A percentile compares a stretch with the other conserved stretches of the same genome.
Conservation (phyloP, 2,888 invertebrate species). For the Gari tellinella region DNA sequence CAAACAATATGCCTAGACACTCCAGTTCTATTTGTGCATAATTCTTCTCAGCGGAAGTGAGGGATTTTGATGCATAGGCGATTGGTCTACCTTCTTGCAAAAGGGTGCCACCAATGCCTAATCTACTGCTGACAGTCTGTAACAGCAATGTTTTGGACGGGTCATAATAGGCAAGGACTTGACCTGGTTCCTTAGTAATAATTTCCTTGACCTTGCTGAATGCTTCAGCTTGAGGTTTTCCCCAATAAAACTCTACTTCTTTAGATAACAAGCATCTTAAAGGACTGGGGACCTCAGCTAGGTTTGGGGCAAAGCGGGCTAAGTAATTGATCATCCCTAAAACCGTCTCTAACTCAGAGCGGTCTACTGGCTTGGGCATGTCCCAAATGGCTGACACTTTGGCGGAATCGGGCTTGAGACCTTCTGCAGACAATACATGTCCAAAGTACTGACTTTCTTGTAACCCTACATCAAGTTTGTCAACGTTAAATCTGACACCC, state of each 20-base stretch:
- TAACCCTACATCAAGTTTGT: constrained; percentile 28
- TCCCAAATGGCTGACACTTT: constrained; percentile 36
- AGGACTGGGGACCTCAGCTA: constrained; percentile 35
- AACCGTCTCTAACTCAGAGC: constrained; percentile 33
- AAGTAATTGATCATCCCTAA: constrained; percentile 50
- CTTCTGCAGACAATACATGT: constrained; percentile 13
- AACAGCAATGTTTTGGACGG: constrained; percentile 13
- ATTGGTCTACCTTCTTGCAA: constrained; percentile 35
- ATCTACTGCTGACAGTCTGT: constrained; percentile 18
- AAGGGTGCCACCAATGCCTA: constrained; percentile 27
- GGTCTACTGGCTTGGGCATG: constrained; percentile 28
- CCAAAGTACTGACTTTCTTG: constrained; percentile 12
- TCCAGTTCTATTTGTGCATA: constrained; percentile 63
- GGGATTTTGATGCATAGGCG: constrained; percentile 34
- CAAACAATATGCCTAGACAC: constrained; percentile 43
- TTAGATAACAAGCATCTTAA: constrained; percentile 35
- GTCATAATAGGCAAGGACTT: constrained; percentile 36
- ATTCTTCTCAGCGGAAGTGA: constrained; percentile 20
- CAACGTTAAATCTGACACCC: constrained; percentile 33
- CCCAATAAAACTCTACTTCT: constrained; percentile 46
- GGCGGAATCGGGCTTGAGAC: constrained; percentile 21
- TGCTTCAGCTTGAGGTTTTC: constrained; percentile 33
- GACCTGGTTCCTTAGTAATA: too few relatives aligned
- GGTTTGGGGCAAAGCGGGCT: constrained; percentile 31
- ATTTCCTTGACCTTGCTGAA: constrained; percentile 47